Evolutionary conservation across 2,113 vertebrate genomes (phyloP), one percentile per base, ranked within the genome.

Genomic region (Bubo scandiacus): DNA sequence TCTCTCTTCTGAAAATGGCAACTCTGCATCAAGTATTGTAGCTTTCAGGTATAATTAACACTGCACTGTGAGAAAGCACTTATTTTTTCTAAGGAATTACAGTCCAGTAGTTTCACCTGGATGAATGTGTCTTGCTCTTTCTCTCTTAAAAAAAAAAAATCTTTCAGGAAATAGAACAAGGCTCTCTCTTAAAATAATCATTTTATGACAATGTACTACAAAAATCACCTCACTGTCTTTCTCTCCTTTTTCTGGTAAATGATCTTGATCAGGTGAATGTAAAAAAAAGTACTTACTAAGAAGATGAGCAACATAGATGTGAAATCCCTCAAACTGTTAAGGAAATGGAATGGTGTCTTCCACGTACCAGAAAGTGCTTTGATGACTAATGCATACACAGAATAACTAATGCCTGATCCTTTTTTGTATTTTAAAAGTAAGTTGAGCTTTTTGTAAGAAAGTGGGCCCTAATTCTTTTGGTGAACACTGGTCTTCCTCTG

Each of bases 1-100:
- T 73, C 25, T 68, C 22, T 89, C 12, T 49, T 26, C 36, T 86
- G 66, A 36, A 82, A 75, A 45, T 36, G 45, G 5, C 15, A 82
- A 3, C 19, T 27, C 52, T 57, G 7, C 2, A 0, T 86, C 34
- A 84, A 6, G 25, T 49, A n/a, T 7, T 2, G 0, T 40, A 54
- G 51, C 19, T 88, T 92, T 73, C 16, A 71, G 65, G 15, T 14
- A 63, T 14, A 78, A 74, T 67, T 79, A 62, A 40, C 1, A 7
- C 17, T n/a, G 4, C 6, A 3, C 10, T 47, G 7, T 21, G 36
- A 25, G n/a, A 72, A 91, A 83, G 4, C 6, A 14, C 20, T 58
- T 32, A 11, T 12, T 88, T 75, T 75, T 80, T 5, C 19, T 47
- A 11, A 29, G 40, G 5, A 79, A 12, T 85, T 74, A 9, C 7